Evolutionary conservation across 1,140 invertebrate genomes (phyloP).

Genomic region (Cardiocondyla obscurior): DNA sequence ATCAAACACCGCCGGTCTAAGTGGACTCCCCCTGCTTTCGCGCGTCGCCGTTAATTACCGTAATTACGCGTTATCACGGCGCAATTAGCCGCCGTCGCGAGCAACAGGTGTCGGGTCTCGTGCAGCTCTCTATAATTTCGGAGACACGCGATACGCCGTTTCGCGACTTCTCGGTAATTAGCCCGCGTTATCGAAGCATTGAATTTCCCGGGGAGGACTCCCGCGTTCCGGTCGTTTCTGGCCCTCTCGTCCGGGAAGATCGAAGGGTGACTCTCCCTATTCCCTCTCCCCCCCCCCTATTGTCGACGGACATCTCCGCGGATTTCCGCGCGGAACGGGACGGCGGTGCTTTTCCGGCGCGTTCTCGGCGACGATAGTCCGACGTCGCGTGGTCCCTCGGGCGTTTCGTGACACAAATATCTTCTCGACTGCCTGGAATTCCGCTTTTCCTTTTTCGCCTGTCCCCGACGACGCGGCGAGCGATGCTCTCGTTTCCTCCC

Average conservation of each 20-base stretch:
- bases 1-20: background rate
- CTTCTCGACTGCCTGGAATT: slow-evolving; percentile 73
- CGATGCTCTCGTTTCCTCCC: slow-evolving; percentile 60
- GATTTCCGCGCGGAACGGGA: slow-evolving; percentile 20
- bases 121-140: background rate
- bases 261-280: background rate
- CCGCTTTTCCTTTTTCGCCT: slow-evolving; percentile 70
- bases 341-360: slow-evolving; percentile 62
- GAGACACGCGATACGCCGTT: background rate
- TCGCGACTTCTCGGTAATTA: background rate
- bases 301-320: too few species aligned
- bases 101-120: slow-evolving; percentile 21
- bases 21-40: background rate
- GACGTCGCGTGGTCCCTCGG: slow-evolving; percentile 53
- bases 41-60: background rate
- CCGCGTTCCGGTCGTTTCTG: too few species aligned
- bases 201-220: background rate
- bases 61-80: slow-evolving; percentile 36
- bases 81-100: slow-evolving; percentile 14
- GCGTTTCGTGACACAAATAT: slow-evolving; percentile 78
- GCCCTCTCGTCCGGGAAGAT: too few species aligned
- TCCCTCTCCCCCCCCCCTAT: too few species aligned
- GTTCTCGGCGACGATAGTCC: slow-evolving; percentile 68
- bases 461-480: slow-evolving; percentile 62
- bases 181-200: background rate